Base-by-base conservation (phyloP, 2,888 invertebrate species). In the Diadegma fenestrale region DNA sequence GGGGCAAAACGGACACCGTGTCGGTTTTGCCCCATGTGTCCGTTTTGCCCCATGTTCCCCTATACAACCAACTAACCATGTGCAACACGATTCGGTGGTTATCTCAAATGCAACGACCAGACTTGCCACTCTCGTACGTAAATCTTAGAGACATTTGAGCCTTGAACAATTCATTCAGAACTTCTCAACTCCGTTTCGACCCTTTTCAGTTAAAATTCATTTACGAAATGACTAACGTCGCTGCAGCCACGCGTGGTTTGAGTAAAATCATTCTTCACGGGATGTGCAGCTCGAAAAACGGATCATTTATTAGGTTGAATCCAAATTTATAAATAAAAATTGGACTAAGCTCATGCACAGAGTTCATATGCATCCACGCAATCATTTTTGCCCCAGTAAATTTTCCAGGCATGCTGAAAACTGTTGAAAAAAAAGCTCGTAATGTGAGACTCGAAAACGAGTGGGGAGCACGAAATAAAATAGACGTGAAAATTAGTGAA, bases 11-110 rank as follows among this genome's bases (percentile, higher is more conserved):
- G n/a, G n/a, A n/a, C n/a, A n/a, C n/a, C n/a, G n/a, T n/a, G n/a
- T n/a, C n/a, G n/a, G n/a, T n/a, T n/a, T n/a, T n/a, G n/a, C n/a
- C n/a, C n/a, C n/a, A n/a, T n/a, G n/a, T n/a, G n/a, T n/a, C n/a
- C n/a, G n/a, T n/a, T n/a, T n/a, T n/a, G n/a, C n/a, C n/a, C n/a
- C n/a, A n/a, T n/a, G n/a, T n/a, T n/a, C n/a, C n/a, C n/a, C n/a
- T n/a, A 45, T 45, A 30, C 26, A 68, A 68, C 68, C 45, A 68
- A 45, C 68, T 68, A 45, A 68, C 68, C 68, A 26, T 26, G 26
- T 68, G 68, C 68, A 68, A 19, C 68, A 68, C 43, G 68, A 68
- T 45, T 68, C 68, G n/a, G 45, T 45, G 43, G 68, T 68, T 45
- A 68, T 68, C 68, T 68, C 26, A 45, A 26, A 68, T 30, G 22